A percentile compares a stretch with the other conserved stretches of the same genome.
These are phyloP conservation scores for Sminthurides bifidus DNA, from an alignment of 1,140 invertebrate species.

Conservation along the genomic window DNA sequence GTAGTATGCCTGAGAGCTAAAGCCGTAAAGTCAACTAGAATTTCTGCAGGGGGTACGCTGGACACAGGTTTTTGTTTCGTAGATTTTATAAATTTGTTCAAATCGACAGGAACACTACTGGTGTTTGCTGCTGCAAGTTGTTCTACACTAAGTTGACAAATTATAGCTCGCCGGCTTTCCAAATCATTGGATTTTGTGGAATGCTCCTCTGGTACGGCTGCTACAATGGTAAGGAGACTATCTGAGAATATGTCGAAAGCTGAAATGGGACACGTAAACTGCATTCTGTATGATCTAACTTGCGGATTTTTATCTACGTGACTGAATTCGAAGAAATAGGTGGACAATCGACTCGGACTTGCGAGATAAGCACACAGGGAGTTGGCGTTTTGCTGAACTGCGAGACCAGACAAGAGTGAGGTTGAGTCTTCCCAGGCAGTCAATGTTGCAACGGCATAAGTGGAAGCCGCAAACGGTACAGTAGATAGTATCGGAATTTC, in stretches of 20 bases:
- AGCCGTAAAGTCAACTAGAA: conserved; percentile 11
- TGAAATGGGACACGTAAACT: conserved; percentile 6
- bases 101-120: conserved; percentile 4
- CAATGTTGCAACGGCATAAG: not conserved
- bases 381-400: not conserved
- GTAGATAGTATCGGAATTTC: conserved; percentile 12
- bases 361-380: not conserved
- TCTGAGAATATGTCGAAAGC: conserved; percentile 1
- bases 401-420: not conserved
- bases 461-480: conserved; percentile 4
- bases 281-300: not conserved
- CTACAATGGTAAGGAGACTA: conserved; percentile 10
- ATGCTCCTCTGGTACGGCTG: conserved; percentile 6
- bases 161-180: conserved; percentile 5
- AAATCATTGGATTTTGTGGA: conserved; percentile 5
- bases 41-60: not conserved
- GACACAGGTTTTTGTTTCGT: no score
- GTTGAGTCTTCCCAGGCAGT: not conserved
- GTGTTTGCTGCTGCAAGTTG: not conserved
- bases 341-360: no score
- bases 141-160: conserved; percentile 20
- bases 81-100: conserved; percentile 13
- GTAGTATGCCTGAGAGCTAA: no score
- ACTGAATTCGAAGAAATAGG: conserved; percentile 15
- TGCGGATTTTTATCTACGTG: not conserved